Base-by-base conservation (phyloP, 2,888 invertebrate genomes). In the Eristalinus aeneus region DNA sequence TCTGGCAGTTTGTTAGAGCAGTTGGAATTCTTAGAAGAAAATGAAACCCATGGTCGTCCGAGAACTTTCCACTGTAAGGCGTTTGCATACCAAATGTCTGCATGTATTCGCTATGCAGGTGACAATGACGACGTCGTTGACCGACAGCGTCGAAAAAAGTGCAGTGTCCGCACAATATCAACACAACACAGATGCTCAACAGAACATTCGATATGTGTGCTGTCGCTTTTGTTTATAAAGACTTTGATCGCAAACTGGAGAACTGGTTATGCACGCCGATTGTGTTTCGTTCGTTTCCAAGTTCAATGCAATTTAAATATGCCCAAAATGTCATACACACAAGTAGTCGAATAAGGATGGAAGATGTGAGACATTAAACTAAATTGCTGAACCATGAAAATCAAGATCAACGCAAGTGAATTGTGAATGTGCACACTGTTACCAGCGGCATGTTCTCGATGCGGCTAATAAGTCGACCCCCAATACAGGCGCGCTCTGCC, bases 351-450 rank as follows among this genome's bases (percentile, higher is more conserved):
- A 22, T 56, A 56, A 56, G 56, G 23, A 22, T 10, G 20, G 39
- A 20, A 71, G 69, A 36, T 63, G 31, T 22, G 60, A 54, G 65
- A 20, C 39, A 65, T 23, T 39, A 68, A 73, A 20, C 63, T 58
- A 11, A 86, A 86, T 65, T 74, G 68, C 65, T 86, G 82, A 86
- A 78, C 82, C 86, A 74, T 86, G 86, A 86, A 86, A 78, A 86
- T 86, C 86, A 86, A 82, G 82, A 77, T 86, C 86, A 82, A 36
- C 34, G n/a, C 56, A 46, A 27, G 31, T 23, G 20, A 60, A 23
- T 56, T 56, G 12, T 64, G 27, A 71, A 23, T 61, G 69, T 34
- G 39, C 64, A 64, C 39, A 16, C 36, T 56, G 46, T 16, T 53
- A 56, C 58, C 34, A 60, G 31, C 23, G 20, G 8, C 53, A n/a